phyloP scores from a whole-genome alignment of 2,888 invertebrate species.

The Drosophila engyochracea region DNA sequence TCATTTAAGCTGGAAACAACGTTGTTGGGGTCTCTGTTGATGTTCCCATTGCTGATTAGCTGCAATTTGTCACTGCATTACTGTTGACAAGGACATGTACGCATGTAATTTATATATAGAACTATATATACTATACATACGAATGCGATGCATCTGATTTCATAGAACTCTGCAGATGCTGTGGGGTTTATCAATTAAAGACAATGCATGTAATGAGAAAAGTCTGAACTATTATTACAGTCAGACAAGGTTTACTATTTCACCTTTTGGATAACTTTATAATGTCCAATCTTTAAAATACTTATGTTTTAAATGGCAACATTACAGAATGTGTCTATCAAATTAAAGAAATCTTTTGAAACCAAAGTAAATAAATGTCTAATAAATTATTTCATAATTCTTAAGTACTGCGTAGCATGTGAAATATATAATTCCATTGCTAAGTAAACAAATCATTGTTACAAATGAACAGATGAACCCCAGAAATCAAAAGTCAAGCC shows the following conservation, averaged over 20 bases:
- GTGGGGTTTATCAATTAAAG: slow-evolving; percentile 7
- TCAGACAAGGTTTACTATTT: not conserved
- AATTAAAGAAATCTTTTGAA: not conserved
- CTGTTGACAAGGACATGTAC: slow-evolving; percentile 71
- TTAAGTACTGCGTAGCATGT: slow-evolving; percentile 8
- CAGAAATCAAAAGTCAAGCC: slow-evolving; percentile 31
- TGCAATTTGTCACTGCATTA: slow-evolving; percentile 66
- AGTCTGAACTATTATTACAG: not conserved
- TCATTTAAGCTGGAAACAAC: slow-evolving; percentile 29
- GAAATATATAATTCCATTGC: slow-evolving; percentile 25
- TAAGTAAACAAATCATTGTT: slow-evolving; percentile 25
- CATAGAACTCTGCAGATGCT: slow-evolving; percentile 4
- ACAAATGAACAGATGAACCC: slow-evolving; percentile 25
- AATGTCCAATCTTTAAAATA: not conserved
- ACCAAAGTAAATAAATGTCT: not conserved
- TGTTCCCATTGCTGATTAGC: slow-evolving; percentile 62
- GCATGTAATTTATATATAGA: slow-evolving; percentile 23
- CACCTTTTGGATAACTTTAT: not conserved
- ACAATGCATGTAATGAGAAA: not conserved
- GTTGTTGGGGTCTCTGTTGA: slow-evolving; percentile 21
- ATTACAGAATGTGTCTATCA: not conserved
- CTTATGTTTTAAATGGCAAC: not conserved
- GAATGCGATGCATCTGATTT: slow-evolving; percentile 4
- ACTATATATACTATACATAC: slow-evolving; percentile 1
- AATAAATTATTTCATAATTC: slow-evolving; percentile 10